phyloP scores from a whole-genome alignment of 2,113 vertebrate genomes.

The Chaetorhynchus papuensis region DNA sequence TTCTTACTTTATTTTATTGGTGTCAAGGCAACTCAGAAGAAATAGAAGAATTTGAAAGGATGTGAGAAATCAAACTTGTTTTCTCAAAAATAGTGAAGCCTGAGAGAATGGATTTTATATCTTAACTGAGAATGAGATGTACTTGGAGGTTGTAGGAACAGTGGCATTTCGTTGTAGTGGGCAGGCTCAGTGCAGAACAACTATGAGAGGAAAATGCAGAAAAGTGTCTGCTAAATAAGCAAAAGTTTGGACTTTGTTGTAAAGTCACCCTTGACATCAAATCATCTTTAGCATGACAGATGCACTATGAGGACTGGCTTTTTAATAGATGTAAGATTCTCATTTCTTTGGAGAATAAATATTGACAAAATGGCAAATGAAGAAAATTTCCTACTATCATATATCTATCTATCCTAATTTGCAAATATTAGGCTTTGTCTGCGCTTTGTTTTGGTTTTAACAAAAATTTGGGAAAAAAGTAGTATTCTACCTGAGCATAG shows the following conservation, averaged over 20 bases:
- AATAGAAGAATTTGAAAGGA: not conserved
- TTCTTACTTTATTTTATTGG: not conserved
- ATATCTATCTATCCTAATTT: not conserved
- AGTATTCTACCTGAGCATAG: not conserved
- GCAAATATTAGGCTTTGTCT: not conserved
- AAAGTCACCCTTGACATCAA: not conserved
- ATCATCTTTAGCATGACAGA: not conserved
- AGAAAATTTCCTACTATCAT: not conserved
- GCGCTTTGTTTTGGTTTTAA: not conserved
- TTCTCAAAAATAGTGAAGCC: not conserved
- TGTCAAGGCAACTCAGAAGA: not conserved
- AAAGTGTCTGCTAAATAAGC: not conserved
- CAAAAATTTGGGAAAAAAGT: not conserved
- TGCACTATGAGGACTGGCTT: not conserved
- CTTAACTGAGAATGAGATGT: not conserved
- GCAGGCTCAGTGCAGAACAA: not conserved
- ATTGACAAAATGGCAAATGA: not conserved
- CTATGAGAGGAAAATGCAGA: not conserved
- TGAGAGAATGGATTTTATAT: not conserved
- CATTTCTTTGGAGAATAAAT: not conserved
- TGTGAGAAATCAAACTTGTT: not conserved
- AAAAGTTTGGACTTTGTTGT: not conserved
- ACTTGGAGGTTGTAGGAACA: not conserved
- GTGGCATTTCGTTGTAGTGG: not conserved
- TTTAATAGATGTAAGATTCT: not conserved